These are phyloP conservation scores for Eupristina koningsbergeri DNA, from an alignment of 1,140 invertebrate species.

Conservation along the genomic window DNA sequence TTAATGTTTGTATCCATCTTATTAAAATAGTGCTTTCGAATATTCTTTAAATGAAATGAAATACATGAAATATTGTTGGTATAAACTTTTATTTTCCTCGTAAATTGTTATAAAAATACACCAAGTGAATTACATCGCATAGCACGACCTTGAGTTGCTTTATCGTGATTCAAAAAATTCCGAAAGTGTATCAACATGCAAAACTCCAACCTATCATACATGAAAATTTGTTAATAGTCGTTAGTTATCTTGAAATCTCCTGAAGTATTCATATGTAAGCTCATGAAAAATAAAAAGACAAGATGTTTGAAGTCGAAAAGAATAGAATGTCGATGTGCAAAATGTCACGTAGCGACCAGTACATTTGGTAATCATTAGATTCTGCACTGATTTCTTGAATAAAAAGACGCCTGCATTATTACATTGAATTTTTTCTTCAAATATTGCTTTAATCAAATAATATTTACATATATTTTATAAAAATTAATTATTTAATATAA, in stretches of 20 bases:
- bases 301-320: not conserved
- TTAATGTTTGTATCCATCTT: not conserved
- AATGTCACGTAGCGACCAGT: conserved; percentile 27
- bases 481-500: too few species aligned
- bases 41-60: not conserved
- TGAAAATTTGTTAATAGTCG: not conserved
- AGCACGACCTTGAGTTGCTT: not conserved
- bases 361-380: not conserved
- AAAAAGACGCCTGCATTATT: not conserved
- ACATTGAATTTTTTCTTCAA: not conserved
- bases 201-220: not conserved
- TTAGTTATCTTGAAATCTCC: conserved; percentile 3
- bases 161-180: not conserved
- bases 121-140: not conserved
- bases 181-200: not conserved
- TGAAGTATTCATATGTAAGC: not conserved
- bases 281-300: not conserved
- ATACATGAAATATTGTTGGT: not conserved
- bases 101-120: not conserved
- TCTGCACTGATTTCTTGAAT: not conserved
- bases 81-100: not conserved
- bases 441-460: not conserved
- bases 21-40: not conserved
- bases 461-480: not conserved
- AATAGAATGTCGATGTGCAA: conserved; percentile 17